Evolutionary conservation across 53 echinoderm and acorn worm species (phyloP), one percentile per base, ranked within the genome.

Genomic region (Echinarachnius parma): DNA sequence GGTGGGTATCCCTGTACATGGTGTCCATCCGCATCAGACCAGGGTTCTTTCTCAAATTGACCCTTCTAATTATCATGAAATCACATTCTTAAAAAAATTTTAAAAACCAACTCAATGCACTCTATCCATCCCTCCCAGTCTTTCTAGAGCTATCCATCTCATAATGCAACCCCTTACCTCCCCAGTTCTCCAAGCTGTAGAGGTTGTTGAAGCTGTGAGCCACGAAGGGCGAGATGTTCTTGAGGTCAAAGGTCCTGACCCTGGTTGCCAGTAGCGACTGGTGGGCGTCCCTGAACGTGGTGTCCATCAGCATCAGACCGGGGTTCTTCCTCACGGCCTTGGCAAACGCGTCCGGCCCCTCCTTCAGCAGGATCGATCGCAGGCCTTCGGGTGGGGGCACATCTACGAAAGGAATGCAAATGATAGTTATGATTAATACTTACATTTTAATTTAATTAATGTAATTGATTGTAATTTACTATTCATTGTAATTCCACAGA

Each of bases 181-280:
- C 96, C 96, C 96, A 95, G 49, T 95, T 95, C 77, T 95, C 96
- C 45, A 91, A 23, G 49, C 90, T 91, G 80, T 78, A 95, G 36
- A 95, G 69, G 33, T 95, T 82, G 64, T 84, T 83, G 76, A 95
- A 95, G 83, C 91, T 91, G 55, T 95, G 76, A 7, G 90, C 75
- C 39, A 90, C 85, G 77, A 95, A 95, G 28, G 96, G 96, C 23
- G 96, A 95, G 54, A 95, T 91, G 76, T 91, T 95, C 77, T 91
- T 87, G 24, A 91, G 87, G 66, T 95, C 96, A 57, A 75, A 91
- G 28, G 96, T 95, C 56, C 96, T 82, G 36, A 95, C 96, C 59
- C 95, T 75, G 46, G 96, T 95, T 61, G 96, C 96, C 31, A 95
- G 76, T 1, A 95, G 83, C 0, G 96, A 95, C 66, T 95, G 96